Base-by-base conservation (phyloP, 2,888 invertebrate species). In the Cremastinae sp. region DNA sequence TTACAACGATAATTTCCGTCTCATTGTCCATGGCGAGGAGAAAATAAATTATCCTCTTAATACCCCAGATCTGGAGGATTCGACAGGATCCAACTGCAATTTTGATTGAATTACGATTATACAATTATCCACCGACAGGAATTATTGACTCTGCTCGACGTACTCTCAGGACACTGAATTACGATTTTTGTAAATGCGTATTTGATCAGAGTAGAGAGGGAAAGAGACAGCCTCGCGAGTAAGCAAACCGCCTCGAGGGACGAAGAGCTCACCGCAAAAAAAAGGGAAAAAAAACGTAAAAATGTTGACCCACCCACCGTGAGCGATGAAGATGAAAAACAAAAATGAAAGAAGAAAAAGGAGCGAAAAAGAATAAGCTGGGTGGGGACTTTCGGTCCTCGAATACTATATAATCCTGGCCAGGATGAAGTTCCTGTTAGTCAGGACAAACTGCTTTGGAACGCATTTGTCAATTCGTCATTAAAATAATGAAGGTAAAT, bases 331-430 rank as follows among this genome's bases (percentile, higher is more conserved):
- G 76, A 75, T 71, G 70, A 72, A 77, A 71, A 55, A 69, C 76
- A 73, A 80, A 80, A 75, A 78, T 64, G 45, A 74, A 75, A 72
- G 70, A 72, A 74, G 74, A 79, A 74, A 76, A 78, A 74, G 69
- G 78, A 55, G 12, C 58, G 69, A 68, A 64, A 18, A 71, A 70
- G 68, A 41, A 41, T 10, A 62, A 28, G 35, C 56, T 35, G 22
- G 81, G 82, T 80, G 84, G 83, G 83, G 83, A 79, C 61, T 79
- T 81, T 80, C 45, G 69, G 81, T 79, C 78, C 76, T 80, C 65
- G 85, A 81, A 85, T 85, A 83, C 73, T 86, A 86, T 86, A 86
- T 78, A 86, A 82, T 81, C 81, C 80, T 79, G 78, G 79, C 81
- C 80, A 77, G 81, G 81, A 75, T 82, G 79, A 80, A 83, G 83